phyloP scores from a whole-genome alignment of 2,797 vertebrate species.

The Catostomus latipinnis region DNA sequence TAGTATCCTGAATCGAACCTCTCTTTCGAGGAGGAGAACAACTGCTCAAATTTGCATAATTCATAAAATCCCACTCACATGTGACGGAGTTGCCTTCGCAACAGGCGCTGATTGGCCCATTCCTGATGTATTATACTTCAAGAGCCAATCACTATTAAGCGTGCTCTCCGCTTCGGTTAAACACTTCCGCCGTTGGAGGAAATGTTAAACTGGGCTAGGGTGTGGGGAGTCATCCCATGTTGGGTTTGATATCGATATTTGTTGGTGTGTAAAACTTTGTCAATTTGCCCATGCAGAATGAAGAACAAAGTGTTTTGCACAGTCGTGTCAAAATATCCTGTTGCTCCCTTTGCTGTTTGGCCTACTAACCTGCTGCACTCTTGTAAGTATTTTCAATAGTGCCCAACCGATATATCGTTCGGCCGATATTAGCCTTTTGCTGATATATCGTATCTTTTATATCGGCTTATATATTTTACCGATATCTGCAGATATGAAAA shows the following conservation, averaged over 20 bases:
- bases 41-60: slow-evolving; percentile 67
- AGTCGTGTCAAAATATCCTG: slow-evolving; percentile 36
- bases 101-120: slow-evolving; percentile 67
- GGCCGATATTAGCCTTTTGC: too few species aligned
- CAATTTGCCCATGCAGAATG: neutral
- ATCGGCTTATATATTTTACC: too few species aligned
- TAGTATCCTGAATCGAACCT: slow-evolving; percentile 40
- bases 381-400: too few species aligned
- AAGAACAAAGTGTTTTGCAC: neutral
- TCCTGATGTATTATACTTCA: neutral
- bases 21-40: slow-evolving; percentile 65
- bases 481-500: too few species aligned
- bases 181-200: neutral
- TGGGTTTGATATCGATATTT: too few species aligned
- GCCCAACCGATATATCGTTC: too few species aligned
- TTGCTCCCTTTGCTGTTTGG: slow-evolving; percentile 31
- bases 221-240: too few species aligned
- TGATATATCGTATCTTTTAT: too few species aligned
- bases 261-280: neutral
- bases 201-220: neutral
- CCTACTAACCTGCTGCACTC: slow-evolving; percentile 22
- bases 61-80: slow-evolving; percentile 46
- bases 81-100: slow-evolving; percentile 46
- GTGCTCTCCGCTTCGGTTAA: neutral
- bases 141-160: slow-evolving; percentile 66